Conservation (phyloP, 2,113 vertebrate species). For the Regulus satrapa region DNA sequence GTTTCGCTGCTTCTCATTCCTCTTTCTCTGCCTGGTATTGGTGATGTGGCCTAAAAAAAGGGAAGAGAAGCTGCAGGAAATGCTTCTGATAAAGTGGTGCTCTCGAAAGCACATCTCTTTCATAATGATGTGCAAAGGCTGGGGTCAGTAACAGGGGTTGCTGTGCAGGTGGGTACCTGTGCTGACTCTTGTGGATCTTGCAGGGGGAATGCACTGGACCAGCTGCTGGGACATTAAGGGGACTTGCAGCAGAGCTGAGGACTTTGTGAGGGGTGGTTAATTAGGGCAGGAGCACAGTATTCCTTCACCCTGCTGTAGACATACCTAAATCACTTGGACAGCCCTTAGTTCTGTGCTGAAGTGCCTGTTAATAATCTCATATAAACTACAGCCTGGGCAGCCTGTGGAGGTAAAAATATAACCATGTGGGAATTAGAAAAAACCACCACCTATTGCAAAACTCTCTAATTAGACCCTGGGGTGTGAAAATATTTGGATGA, state of each 20-base stretch:
- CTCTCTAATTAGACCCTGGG: neutral
- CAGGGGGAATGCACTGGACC: neutral
- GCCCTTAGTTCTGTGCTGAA: neutral
- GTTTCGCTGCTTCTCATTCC: conserved; percentile 26
- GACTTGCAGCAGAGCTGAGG: neutral
- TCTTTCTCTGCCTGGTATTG: neutral
- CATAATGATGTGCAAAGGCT: neutral
- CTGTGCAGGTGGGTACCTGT: neutral
- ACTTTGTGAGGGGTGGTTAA: neutral
- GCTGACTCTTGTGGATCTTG: rapidly evolving
- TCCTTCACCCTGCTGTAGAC: neutral
- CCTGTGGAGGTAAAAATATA: neutral
- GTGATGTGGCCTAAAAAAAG: neutral
- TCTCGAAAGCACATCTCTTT: neutral
- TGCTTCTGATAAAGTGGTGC: neutral
- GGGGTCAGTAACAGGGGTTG: neutral
- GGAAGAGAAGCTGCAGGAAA: conserved; percentile 27
- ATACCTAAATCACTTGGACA: rapidly evolving
- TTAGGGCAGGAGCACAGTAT: neutral
- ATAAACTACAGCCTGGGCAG: neutral
- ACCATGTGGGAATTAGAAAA: neutral
- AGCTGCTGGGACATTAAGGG: neutral
- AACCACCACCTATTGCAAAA: neutral
- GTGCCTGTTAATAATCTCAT: neutral
- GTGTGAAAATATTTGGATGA: neutral